phyloP scores from a whole-genome alignment of 2,113 vertebrate genomes.

The Ailurus styani region DNA sequence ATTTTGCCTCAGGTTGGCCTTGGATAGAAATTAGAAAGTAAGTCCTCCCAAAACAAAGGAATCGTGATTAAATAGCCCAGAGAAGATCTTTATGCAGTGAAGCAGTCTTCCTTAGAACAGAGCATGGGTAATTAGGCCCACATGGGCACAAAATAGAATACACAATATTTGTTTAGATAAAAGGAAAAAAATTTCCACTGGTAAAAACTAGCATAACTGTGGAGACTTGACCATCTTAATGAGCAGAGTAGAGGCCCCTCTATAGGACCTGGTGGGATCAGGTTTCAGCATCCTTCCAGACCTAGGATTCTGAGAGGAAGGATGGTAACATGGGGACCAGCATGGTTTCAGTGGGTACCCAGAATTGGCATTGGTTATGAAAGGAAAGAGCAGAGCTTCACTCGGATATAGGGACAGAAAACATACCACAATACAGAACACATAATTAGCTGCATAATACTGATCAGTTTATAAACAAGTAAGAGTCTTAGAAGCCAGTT shows the following conservation, averaged over 20 bases:
- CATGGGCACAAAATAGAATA: background rate
- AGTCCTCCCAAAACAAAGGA: background rate
- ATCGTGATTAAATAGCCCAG: background rate
- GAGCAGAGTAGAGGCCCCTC: background rate
- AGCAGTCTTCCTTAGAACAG: background rate
- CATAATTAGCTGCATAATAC: background rate
- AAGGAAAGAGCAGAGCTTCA: background rate
- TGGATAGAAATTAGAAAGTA: constrained; percentile 3
- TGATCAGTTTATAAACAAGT: background rate
- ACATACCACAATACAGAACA: background rate
- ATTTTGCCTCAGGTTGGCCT: background rate
- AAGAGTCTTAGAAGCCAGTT: constrained; percentile 38
- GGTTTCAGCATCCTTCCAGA: background rate
- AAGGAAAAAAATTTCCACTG: background rate
- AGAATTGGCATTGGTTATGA: background rate
- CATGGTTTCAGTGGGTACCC: background rate
- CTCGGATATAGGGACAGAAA: background rate
- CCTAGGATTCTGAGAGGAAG: background rate
- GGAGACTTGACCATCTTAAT: background rate
- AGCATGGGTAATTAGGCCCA: background rate
- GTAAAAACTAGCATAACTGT: background rate
- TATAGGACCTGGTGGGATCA: background rate
- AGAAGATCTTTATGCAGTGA: background rate
- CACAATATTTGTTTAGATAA: background rate
- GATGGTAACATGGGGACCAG: background rate